Evolutionary conservation across 2,888 invertebrate species (phyloP).

Genomic region (Drosophila yooni): DNA sequence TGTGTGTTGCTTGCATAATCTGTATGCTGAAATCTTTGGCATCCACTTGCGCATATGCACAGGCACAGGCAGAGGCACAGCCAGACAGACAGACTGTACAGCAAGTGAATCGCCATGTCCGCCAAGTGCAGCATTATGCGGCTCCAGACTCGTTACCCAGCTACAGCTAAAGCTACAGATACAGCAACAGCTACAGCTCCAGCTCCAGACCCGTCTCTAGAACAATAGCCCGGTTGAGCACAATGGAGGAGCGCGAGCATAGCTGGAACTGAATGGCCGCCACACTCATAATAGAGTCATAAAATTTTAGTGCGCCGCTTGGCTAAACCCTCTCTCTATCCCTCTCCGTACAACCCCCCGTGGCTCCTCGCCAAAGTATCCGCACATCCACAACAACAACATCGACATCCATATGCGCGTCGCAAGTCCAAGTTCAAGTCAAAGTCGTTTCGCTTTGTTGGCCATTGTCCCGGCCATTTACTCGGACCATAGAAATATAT

Average conservation of each 20-base stretch:
- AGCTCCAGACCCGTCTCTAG: slow-evolving; percentile 42
- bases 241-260: slow-evolving; percentile 53
- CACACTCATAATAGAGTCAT: slow-evolving; percentile 80
- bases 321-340: slow-evolving; percentile 36
- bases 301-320: slow-evolving; percentile 78
- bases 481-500: slow-evolving; percentile 75
- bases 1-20: slow-evolving; percentile 67
- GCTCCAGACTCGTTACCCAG: slow-evolving; percentile 34
- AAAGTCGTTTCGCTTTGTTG: slow-evolving; percentile 76
- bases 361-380: slow-evolving; percentile 63
- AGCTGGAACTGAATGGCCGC: slow-evolving; percentile 63
- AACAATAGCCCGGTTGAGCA: slow-evolving; percentile 62
- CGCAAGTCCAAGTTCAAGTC: slow-evolving; percentile 43
- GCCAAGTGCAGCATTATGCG: slow-evolving; percentile 51
- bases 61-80: slow-evolving; percentile 2
- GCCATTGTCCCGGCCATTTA: slow-evolving; percentile 75
- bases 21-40: slow-evolving; percentile 73
- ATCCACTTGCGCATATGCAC: slow-evolving; percentile 70
- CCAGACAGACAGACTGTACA: slow-evolving; percentile 5
- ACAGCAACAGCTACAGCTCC: neutral
- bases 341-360: slow-evolving; percentile 52
- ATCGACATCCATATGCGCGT: slow-evolving; percentile 8
- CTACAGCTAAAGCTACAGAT: neutral
- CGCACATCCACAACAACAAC: slow-evolving; percentile 26
- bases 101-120: slow-evolving; percentile 24